phyloP scores from a whole-genome alignment of 2,888 invertebrate species.

The Acrobasis consociella region DNA sequence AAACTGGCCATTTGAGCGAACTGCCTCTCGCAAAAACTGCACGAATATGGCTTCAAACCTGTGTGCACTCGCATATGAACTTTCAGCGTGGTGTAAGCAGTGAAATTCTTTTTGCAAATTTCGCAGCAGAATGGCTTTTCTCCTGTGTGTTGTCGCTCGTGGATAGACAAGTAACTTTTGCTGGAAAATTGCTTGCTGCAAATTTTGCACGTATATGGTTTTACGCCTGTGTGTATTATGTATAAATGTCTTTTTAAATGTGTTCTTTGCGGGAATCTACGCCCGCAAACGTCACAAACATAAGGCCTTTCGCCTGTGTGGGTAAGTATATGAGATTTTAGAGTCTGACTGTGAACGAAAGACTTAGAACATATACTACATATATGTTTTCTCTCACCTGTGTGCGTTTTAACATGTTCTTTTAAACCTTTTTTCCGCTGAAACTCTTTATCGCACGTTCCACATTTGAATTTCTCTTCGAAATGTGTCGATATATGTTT shows the following conservation, averaged over 20 bases:
- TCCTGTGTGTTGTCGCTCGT: constrained; percentile 68
- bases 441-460: constrained; percentile 60
- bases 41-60: constrained; percentile 66
- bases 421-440: constrained; percentile 65
- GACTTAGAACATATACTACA: constrained; percentile 61
- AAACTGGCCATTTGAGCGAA: constrained; percentile 75
- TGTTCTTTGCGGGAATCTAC: constrained; percentile 65
- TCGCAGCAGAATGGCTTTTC: constrained; percentile 66
- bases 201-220: constrained; percentile 59
- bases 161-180: constrained; percentile 68
- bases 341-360: constrained; percentile 67
- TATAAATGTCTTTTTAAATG: constrained; percentile 70
- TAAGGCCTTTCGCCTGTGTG: constrained; percentile 71
- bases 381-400: constrained; percentile 59
- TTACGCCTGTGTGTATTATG: constrained; percentile 66
- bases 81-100: constrained; percentile 69
- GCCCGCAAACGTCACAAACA: constrained; percentile 68
- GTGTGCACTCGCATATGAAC: constrained; percentile 73
- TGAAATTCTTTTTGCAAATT: constrained; percentile 68
- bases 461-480: constrained; percentile 61
- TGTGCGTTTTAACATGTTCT: constrained; percentile 69
- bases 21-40: constrained; percentile 61
- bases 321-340: constrained; percentile 68
- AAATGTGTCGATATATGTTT: constrained; percentile 61
- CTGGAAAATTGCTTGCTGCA: constrained; percentile 71